Conservation (phyloP, 2,113 vertebrate species). For the Austrofundulus limnaeus region DNA sequence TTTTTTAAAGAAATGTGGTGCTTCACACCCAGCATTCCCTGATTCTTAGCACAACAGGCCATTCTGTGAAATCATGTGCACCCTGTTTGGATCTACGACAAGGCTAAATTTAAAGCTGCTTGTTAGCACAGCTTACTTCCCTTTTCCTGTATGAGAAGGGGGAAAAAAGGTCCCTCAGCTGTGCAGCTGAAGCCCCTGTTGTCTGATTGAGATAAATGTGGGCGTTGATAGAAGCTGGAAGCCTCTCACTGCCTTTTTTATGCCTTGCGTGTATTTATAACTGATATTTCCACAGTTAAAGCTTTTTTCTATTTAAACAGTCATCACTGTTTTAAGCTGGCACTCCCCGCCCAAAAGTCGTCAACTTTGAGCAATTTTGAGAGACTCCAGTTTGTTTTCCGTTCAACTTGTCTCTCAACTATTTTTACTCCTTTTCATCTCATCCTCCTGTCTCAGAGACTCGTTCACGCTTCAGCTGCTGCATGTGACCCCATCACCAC, state of each 20-base stretch:
- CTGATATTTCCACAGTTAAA: slow-evolving; percentile 1
- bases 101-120: slow-evolving; percentile 51
- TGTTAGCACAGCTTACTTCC: slow-evolving; percentile 73
- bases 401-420: background rate
- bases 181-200: slow-evolving; percentile 54
- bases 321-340: background rate
- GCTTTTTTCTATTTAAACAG: background rate
- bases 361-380: background rate
- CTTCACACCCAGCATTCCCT: background rate
- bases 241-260: slow-evolving; percentile 38
- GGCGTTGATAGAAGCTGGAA: slow-evolving; percentile 43
- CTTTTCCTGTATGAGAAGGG: slow-evolving; percentile 78
- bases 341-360: background rate
- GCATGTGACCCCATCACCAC: slow-evolving; percentile 42
- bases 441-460: slow-evolving; percentile 27
- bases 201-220: slow-evolving; percentile 24
- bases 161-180: slow-evolving; percentile 68
- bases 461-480: slow-evolving; percentile 57
- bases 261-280: slow-evolving; percentile 1
- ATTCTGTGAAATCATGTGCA: background rate
- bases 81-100: slow-evolving; percentile 2
- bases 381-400: background rate
- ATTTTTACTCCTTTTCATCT: background rate
- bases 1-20: slow-evolving; percentile 14
- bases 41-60: slow-evolving; percentile 1